phyloP scores from a whole-genome alignment of 2,113 vertebrate genomes.

The Ariopsis seemanni region DNA sequence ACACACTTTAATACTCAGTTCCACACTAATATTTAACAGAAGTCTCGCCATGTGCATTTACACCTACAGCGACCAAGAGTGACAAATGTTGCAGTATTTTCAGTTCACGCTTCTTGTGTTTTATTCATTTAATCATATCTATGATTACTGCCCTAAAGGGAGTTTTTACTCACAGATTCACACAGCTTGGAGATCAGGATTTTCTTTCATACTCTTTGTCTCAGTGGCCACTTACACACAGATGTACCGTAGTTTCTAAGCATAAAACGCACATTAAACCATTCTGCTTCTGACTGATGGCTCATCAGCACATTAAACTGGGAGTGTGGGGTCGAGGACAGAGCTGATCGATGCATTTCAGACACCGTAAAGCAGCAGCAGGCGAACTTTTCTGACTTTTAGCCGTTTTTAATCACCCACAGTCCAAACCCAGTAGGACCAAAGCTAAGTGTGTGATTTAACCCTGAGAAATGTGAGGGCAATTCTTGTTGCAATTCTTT shows the following conservation, averaged over 20 bases:
- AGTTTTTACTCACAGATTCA: not conserved
- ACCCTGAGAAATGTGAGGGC: too few species aligned
- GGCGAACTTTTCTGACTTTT: not conserved
- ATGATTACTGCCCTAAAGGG: not conserved
- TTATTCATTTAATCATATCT: not conserved
- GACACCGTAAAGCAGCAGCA: not conserved
- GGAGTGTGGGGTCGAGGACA: not conserved
- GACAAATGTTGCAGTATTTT: not conserved
- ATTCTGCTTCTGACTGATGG: slow-evolving; percentile 4
- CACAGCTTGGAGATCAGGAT: not conserved
- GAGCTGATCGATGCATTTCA: slow-evolving; percentile 8
- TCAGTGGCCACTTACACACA: slow-evolving; percentile 10
- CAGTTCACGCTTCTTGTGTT: not conserved
- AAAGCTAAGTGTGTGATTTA: not conserved
- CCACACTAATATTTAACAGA: not conserved
- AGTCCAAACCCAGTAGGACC: not conserved
- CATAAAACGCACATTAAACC: not conserved
- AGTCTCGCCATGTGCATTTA: not conserved
- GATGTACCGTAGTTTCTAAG: not conserved
- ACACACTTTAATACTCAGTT: not conserved
- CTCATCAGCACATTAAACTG: not conserved
- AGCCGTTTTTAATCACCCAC: not conserved
- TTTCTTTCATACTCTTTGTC: not conserved
- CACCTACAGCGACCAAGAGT: not conserved
- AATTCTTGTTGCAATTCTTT: not conserved